A percentile compares a stretch with the other conserved stretches of the same genome.
phyloP scores from a whole-genome alignment of 2,113 vertebrate genomes.

The Pelusios castaneus region DNA sequence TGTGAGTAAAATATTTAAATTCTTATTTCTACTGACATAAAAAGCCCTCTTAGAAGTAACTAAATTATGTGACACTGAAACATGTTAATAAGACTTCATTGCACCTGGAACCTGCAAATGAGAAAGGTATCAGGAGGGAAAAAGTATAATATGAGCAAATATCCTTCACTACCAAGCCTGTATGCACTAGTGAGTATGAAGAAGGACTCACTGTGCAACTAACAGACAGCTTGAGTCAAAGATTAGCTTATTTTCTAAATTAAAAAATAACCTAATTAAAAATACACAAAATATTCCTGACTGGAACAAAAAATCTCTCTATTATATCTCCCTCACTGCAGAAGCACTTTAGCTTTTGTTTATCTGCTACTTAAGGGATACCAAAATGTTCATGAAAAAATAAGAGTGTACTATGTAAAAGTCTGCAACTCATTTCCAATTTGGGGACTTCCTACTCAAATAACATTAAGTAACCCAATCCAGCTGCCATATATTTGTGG shows the following conservation, averaged over 20 bases:
- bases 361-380: not conserved
- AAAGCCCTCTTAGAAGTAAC: not conserved
- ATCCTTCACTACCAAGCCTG: not conserved
- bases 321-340: not conserved
- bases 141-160: not conserved
- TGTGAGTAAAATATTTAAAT: not conserved
- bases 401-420: not conserved
- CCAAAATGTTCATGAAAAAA: not conserved
- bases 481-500: not conserved
- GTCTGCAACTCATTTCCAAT: not conserved
- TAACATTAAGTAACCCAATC: not conserved
- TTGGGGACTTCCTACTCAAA: not conserved
- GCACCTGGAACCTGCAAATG: not conserved
- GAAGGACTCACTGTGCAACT: not conserved
- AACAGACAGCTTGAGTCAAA: not conserved
- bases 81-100: not conserved
- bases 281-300: not conserved
- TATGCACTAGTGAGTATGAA: not conserved
- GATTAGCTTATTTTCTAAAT: accelerated
- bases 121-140: not conserved
- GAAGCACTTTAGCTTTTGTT: not conserved
- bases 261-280: not conserved
- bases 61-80: not conserved
- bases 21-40: not conserved
- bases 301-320: not conserved